Base-by-base conservation (phyloP, 2,113 vertebrate genomes). In the Etheostoma cragini region DNA sequence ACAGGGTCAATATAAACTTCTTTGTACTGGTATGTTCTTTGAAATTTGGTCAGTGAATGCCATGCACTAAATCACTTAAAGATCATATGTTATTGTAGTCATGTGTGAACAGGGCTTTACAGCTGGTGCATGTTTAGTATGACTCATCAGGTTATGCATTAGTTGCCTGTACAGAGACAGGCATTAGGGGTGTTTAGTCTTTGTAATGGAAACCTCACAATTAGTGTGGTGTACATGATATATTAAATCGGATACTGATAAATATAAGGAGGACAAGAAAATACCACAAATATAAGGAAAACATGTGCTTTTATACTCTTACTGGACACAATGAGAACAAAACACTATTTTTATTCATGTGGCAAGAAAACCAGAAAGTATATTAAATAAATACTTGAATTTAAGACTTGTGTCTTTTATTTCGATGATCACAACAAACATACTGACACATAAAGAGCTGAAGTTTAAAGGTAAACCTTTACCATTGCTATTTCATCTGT, bases 391-490 rank as follows among this genome's bases (percentile, higher is more conserved):
- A 64, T 61, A 1, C 19, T 64, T 76, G 6, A 49, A 62, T 70
- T 45, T 11, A 17, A 52, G 61, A 72, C 5, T 64, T 65, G 50
- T 35, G 22, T 16, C 21, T 72, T 92, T 90, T 86, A 86, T 89
- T 89, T 79, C 1, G 3, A 73, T 79, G 79, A 77, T 83, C 65
- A 90, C 76, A 90, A 74, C 47, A 80, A 38, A 86, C 81, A 81
- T 74, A 62, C 70, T 17, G 65, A 68, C 68, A 89, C 81, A 84
- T 42, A 56, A 71, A 74, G 38, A 73, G 52, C 45, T 71, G 47
- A 24, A 45, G 14, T 60, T 70, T 21, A 78, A 78, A 12, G 3
- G 14, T 56, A 61, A 83, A 74, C 22, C 42, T 54, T 58, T 15
- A 63, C 72, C 56, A 53, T n/a, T 6, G 16, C 42, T 42, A 64